These are phyloP conservation scores for Halcyon smyrnensis DNA, from an alignment of 2,797 vertebrate genomes.

Conservation along the genomic window DNA sequence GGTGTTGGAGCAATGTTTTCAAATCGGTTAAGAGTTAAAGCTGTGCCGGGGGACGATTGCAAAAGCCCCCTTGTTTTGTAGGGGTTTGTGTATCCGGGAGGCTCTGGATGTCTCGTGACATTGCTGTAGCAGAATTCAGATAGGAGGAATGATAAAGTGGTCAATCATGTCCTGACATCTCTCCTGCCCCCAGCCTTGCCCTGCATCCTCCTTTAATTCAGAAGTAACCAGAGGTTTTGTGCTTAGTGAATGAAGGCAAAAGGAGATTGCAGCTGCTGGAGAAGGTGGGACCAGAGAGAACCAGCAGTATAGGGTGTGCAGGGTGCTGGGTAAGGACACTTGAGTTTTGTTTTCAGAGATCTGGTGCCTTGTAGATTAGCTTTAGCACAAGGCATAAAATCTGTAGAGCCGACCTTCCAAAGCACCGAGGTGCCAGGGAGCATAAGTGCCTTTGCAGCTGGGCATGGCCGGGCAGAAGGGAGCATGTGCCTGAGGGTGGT, in stretches of 20 bases:
- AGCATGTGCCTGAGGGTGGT: background rate
- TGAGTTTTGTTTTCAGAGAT: background rate
- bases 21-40: conserved; percentile 11
- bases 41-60: background rate
- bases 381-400: background rate
- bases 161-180: background rate
- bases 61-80: background rate
- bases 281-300: background rate
- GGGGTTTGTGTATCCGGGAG: background rate
- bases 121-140: background rate
- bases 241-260: background rate
- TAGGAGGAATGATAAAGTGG: background rate
- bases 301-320: background rate
- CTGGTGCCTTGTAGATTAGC: background rate
- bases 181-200: background rate
- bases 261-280: background rate
- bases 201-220: background rate
- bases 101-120: background rate
- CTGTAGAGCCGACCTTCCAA: background rate
- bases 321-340: background rate
- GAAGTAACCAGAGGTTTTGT: background rate
- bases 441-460: background rate
- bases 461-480: background rate
- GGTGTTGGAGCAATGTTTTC: background rate
- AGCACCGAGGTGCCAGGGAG: background rate